phyloP scores from a whole-genome alignment of 2,888 invertebrate genomes.

The Enoplolaimus lenunculus region DNA sequence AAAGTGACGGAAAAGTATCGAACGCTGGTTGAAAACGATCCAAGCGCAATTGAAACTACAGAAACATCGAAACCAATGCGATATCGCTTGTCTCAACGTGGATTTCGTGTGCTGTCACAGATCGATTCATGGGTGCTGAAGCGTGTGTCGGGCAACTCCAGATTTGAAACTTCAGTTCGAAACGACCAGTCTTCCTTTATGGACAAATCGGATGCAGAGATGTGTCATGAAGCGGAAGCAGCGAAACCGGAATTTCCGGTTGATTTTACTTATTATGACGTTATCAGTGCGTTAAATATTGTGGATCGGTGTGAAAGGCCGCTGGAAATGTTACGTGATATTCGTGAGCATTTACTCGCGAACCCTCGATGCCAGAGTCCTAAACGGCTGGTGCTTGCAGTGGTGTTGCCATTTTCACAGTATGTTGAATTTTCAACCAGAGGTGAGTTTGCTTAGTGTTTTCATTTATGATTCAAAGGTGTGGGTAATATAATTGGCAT shows the following conservation, averaged over 20 bases:
- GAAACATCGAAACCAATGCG: constrained; percentile 82
- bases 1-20: constrained; percentile 69
- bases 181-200: constrained; percentile 8
- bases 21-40: constrained; percentile 54
- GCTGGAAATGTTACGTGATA: constrained; percentile 58
- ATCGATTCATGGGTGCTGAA: constrained; percentile 17
- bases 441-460: constrained; percentile 22
- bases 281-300: constrained; percentile 77
- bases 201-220: neutral
- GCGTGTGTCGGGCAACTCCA: too few species aligned
- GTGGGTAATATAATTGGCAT: too few species aligned
- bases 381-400: constrained; percentile 56
- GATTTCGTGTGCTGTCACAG: constrained; percentile 35
- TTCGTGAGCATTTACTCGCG: constrained; percentile 55
- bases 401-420: constrained; percentile 81
- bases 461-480: too few species aligned
- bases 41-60: constrained; percentile 56
- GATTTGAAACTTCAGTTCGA: too few species aligned
- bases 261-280: constrained; percentile 50
- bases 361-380: constrained; percentile 49
- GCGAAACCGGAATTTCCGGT: neutral
- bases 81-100: constrained; percentile 58
- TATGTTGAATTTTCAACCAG: constrained; percentile 62
- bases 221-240: neutral
- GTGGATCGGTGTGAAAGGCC: constrained; percentile 82